These are phyloP conservation scores for Malurus elegans DNA, from an alignment of 2,113 vertebrate genomes.

Conservation along the genomic window DNA sequence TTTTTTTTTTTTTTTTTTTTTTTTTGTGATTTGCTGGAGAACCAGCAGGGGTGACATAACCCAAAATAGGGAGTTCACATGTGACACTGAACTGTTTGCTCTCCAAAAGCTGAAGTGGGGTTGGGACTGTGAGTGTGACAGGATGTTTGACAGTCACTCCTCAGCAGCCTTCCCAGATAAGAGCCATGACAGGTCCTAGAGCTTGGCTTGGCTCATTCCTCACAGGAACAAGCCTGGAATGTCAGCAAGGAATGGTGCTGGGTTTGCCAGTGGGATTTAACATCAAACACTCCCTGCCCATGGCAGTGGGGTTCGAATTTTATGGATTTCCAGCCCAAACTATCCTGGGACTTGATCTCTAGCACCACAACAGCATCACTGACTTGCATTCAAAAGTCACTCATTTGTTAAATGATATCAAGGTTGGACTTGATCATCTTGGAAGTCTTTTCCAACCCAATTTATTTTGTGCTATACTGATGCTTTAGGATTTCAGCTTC, in stretches of 20 bases:
- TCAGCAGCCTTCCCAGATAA: neutral
- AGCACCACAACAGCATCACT: neutral
- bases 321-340: neutral
- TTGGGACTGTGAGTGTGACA: neutral
- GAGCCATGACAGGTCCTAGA: neutral
- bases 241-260: neutral
- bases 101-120: neutral
- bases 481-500: too few species aligned
- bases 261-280: neutral
- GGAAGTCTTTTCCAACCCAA: neutral
- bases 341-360: neutral
- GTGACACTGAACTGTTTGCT: neutral
- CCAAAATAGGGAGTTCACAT: neutral
- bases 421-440: rapidly evolving
- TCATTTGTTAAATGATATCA: neutral
- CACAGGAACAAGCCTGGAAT: neutral
- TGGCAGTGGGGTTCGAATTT: neutral
- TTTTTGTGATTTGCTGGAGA: neutral
- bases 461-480: too few species aligned
- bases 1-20: neutral
- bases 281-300: neutral
- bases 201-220: neutral
- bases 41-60: neutral
- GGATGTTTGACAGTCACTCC: neutral
- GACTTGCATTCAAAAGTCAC: neutral